Base-by-base conservation (phyloP, 53 echinoderm and acorn worm genomes). In the Holothuria leucospilota region DNA sequence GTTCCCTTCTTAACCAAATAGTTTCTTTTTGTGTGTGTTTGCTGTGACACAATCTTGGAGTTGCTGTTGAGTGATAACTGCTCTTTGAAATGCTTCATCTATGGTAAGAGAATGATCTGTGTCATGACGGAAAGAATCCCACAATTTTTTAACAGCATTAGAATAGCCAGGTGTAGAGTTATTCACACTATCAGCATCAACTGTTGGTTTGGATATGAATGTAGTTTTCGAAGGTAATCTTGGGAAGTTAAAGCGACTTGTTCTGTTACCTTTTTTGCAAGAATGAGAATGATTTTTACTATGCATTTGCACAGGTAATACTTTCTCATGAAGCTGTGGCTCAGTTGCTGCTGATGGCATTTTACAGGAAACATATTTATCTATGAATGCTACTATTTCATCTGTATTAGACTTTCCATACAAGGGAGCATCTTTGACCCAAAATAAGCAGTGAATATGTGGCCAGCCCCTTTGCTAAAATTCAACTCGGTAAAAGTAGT, bases 211-310 rank as follows among this genome's bases (percentile, higher is more conserved):
- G 11, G 46, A 46, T 46, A 46, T 46, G 46, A 46, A 46, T 46
- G 46, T 46, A 46, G 46, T 46, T 46, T 46, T 46, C 46, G 46
- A 46, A 46, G 46, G 46, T 46, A 46, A 46, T 11, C 46, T 46
- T 46, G 46, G 46, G 46, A 91, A 94, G 82, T 94, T 94, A 68
- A 86, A 94, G 79, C 94, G 67, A 69, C 94, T 91, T 15, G 59
- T 59, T 29, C 52, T 88, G 20, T 90, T 88, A 51, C 79, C 91
- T 28, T 94, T 94, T 62, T 0, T 64, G 40, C 91, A 87, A 20
- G 87, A 75, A 66, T 23, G 87, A 90, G 39, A 73, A 39, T 73
- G 73, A 12, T 40, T 73, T n/a, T n/a, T 73, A 1, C n/a, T 39
- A n/a, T 73, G 73, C 41, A 34, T 73, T 39, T 38, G 73, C 46